These are phyloP conservation scores for Coracias cyanogaster DNA, from an alignment of 2,797 vertebrate genomes.

Conservation along the genomic window DNA sequence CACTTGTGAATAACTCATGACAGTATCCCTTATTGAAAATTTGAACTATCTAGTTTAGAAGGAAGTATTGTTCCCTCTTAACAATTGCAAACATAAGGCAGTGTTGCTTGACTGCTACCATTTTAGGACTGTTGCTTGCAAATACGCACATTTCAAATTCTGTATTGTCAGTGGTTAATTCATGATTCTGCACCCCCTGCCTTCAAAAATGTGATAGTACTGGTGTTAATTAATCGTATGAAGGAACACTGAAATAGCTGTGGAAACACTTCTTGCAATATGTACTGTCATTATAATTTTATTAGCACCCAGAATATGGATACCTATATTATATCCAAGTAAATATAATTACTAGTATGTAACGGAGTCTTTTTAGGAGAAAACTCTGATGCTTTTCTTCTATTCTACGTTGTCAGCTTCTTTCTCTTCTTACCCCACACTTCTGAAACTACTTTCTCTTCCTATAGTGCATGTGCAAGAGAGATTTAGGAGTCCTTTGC, in stretches of 20 bases:
- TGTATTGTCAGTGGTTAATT: fast-evolving
- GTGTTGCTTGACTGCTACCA: background rate
- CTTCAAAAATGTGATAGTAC: background rate
- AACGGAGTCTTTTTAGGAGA: background rate
- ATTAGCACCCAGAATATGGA: background rate
- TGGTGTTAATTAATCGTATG: background rate
- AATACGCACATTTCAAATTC: background rate
- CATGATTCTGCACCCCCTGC: background rate
- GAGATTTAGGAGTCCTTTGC: background rate
- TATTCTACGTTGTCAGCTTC: background rate
- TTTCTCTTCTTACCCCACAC: background rate
- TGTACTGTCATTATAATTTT: background rate
- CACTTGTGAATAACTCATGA: background rate
- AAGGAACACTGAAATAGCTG: background rate
- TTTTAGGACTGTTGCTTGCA: background rate
- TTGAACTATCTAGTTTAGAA: background rate
- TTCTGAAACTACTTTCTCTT: background rate
- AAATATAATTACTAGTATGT: background rate
- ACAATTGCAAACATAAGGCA: background rate
- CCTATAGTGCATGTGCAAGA: background rate
- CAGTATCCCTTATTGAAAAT: background rate
- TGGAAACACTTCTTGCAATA: background rate
- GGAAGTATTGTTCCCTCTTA: background rate
- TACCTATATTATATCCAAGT: background rate
- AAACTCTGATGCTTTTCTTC: background rate